Base-by-base conservation (phyloP, 2,888 invertebrate species). In the Leptinotarsa rubiginosa region DNA sequence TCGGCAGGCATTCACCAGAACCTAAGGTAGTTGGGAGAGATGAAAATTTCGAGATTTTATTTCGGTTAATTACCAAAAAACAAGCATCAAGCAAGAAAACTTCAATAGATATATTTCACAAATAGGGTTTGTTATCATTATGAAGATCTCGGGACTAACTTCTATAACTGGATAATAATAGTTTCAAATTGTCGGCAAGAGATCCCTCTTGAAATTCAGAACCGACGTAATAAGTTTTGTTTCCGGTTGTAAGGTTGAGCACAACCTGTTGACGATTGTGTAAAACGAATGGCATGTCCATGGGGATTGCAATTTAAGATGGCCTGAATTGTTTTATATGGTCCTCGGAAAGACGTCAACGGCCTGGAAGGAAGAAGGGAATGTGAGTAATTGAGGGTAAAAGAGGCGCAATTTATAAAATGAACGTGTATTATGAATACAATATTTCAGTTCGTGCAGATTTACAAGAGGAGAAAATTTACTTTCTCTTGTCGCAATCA, bases 261-360 rank as follows among this genome's bases (percentile, higher is more conserved):
- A 56, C 72, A 75, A 75, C 75, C 75, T 75, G 75, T 75, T 72
- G 75, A 75, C 69, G 72, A 75, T 69, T 72, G 72, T 72, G 69
- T 72, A 72, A 75, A 75, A 72, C 69, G 68, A 75, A 75, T 71
- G 67, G 71, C 68, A 25, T 64, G 75, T 75, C 72, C 72, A 75
- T 69, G 72, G 72, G 72, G 75, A 75, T 72, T 75, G 69, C 72
- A 72, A 72, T 75, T 75, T 75, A 75, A 75, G 75, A 72, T 67
- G 69, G 75, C 67, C 69, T 72, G 62, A 75, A 75, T 75, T 75
- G 69, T 75, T 75, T 75, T 75, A 69, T 75, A 75, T 69, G 72
- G 59, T 66, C 66, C 65, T 75, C 72, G 72, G 64, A 69, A 69
- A 69, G 47, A 70, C 59, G 74, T 70, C 74, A 71, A 68, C 74